A percentile compares a stretch with the other conserved stretches of the same genome.
phyloP scores from a whole-genome alignment of 2,113 vertebrate species.

The Columba livia region DNA sequence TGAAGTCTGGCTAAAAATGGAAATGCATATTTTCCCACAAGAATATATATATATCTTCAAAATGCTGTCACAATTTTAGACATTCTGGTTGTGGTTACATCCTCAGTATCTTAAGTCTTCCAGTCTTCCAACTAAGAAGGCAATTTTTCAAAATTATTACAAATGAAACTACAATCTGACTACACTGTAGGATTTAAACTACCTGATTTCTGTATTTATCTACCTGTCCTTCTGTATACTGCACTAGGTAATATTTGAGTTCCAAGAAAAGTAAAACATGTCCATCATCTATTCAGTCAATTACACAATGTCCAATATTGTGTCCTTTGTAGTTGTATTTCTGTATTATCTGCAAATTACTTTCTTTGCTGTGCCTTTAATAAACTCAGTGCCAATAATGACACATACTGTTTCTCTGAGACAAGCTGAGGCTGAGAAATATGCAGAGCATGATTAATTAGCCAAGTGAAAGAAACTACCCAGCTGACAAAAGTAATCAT shows the following conservation, averaged over 20 bases:
- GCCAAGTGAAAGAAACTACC: conserved; percentile 38
- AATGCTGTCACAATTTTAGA: not conserved
- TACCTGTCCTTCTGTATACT: not conserved
- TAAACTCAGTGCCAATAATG: not conserved
- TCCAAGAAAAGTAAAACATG: not conserved
- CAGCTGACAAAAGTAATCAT: conserved; percentile 53
- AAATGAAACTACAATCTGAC: not conserved
- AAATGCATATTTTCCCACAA: not conserved
- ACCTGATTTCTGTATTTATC: not conserved
- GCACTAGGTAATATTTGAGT: not conserved
- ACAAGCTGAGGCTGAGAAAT: conserved; percentile 25
- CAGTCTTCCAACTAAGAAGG: not conserved
- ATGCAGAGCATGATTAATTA: conserved; percentile 56
- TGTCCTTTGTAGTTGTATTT: not conserved
- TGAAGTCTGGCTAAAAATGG: not conserved
- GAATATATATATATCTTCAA: not conserved
- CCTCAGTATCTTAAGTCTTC: not conserved
- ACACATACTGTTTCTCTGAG: conserved; percentile 23
- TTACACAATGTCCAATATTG: not conserved
- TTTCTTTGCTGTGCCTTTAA: conserved; percentile 9
- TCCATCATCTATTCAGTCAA: not conserved
- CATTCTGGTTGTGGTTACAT: not conserved
- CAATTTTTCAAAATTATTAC: not conserved
- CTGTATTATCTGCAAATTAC: not conserved
- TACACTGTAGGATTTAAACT: not conserved